These are phyloP conservation scores for Hydrozoanthus gracilis DNA, from an alignment of 92 coral and sea anemone species.

Conservation along the genomic window DNA sequence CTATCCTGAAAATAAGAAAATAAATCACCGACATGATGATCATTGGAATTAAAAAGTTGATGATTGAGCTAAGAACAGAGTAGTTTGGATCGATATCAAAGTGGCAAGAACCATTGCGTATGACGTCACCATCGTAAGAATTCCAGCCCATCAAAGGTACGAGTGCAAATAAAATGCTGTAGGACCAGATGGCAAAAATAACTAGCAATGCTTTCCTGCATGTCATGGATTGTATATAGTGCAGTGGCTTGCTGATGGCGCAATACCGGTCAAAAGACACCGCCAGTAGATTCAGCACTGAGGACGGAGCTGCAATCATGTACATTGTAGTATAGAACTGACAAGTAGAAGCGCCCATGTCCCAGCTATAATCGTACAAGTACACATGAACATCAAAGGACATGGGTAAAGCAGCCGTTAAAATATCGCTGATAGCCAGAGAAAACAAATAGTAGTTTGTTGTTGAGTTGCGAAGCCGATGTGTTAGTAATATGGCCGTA, in stretches of 20 bases:
- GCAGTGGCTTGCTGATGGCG: conserved; percentile 78
- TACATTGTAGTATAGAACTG: conserved; percentile 67
- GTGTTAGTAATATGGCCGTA: conserved; percentile 24
- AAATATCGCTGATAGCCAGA: conserved; percentile 35
- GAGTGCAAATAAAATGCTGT: conserved; percentile 65
- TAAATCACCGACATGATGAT: conserved; percentile 73
- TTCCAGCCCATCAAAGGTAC: conserved; percentile 80
- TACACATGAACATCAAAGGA: conserved; percentile 17
- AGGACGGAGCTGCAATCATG: conserved; percentile 79
- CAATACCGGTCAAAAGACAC: conserved; percentile 81
- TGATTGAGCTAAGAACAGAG: conserved; percentile 69
- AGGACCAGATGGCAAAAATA: conserved; percentile 71
- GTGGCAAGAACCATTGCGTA: conserved; percentile 6
- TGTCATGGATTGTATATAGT: conserved; percentile 65
- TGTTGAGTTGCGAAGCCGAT: conserved; percentile 31
- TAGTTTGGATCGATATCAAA: conserved; percentile 69
- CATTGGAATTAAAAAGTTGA: conserved; percentile 78
- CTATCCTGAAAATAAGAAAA: conserved; percentile 71
- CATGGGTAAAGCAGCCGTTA: conserved; percentile 43
- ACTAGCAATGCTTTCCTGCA: conserved; percentile 59
- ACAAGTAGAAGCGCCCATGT: conserved; percentile 70
- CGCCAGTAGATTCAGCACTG: conserved; percentile 80
- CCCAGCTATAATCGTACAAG: conserved; percentile 43
- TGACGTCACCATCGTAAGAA: conserved; percentile 49
- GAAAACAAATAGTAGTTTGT: conserved; percentile 34